A percentile compares a stretch with the other conserved stretches of the same genome.
These are phyloP conservation scores for Nomia melanderi DNA, from an alignment of 1,140 invertebrate species.

Conservation along the genomic window DNA sequence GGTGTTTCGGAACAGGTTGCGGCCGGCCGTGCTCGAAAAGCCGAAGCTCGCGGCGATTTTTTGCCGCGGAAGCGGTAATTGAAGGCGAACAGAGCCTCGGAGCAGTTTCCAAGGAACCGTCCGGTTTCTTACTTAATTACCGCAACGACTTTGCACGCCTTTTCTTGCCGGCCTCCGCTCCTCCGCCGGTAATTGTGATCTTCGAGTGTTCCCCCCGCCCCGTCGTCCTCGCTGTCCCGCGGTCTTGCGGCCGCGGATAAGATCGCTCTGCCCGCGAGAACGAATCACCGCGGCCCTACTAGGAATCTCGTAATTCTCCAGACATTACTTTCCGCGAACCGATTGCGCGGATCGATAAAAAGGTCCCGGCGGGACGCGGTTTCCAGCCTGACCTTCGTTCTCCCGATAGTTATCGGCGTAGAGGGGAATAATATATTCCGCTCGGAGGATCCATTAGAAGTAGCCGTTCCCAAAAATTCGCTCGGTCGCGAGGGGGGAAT, in stretches of 20 bases:
- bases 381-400: conserved; percentile 19
- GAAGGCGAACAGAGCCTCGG: background rate
- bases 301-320: background rate
- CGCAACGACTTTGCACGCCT: conserved; percentile 16
- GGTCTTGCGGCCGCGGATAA: background rate
- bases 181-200: background rate
- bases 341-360: background rate
- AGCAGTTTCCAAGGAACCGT: background rate
- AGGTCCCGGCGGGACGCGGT: background rate
- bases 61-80: conserved; percentile 4
- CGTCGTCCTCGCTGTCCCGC: background rate
- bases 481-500: conserved; percentile 18
- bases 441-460: background rate
- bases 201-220: background rate
- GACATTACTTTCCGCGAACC: background rate
- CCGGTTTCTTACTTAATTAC: conserved; percentile 37
- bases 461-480: conserved; percentile 9
- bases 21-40: background rate
- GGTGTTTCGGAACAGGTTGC: background rate
- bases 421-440: background rate
- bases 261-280: no score
- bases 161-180: background rate
- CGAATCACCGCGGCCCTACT: no score
- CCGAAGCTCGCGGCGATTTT: conserved; percentile 4
- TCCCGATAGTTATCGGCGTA: background rate